A percentile compares a stretch with the other conserved stretches of the same genome.
phyloP scores from a whole-genome alignment of 2,113 vertebrate species.

The Alexandromys fortis region DNA sequence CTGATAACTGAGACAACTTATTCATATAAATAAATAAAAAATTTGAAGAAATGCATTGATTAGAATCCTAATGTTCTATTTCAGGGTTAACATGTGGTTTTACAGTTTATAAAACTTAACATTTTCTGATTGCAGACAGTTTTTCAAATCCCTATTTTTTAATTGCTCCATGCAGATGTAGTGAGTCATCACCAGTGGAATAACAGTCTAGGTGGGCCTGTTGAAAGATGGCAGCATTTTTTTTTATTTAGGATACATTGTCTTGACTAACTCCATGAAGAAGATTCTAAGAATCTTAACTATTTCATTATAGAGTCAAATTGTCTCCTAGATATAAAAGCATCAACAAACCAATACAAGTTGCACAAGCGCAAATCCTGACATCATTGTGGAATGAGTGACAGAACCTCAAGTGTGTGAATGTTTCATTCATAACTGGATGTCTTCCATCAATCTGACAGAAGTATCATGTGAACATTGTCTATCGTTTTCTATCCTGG shows the following conservation, averaged over 20 bases:
- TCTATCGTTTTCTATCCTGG: background rate
- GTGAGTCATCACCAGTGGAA: background rate
- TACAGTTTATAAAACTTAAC: background rate
- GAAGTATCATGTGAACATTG: background rate
- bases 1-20: background rate
- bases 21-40: background rate
- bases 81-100: background rate
- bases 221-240: background rate
- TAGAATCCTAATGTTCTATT: background rate
- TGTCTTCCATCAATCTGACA: background rate
- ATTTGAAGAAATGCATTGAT: background rate
- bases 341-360: slow-evolving; percentile 66
- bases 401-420: slow-evolving; percentile 56
- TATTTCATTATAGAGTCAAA: slow-evolving; percentile 40
- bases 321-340: slow-evolving; percentile 51
- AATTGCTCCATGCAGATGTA: background rate
- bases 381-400: slow-evolving; percentile 36
- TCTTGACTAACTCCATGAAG: background rate
- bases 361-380: slow-evolving; percentile 17
- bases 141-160: background rate
- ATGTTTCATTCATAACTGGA: slow-evolving; percentile 50
- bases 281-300: background rate
- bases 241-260: background rate
- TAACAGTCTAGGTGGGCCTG: background rate
- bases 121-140: background rate